Evolutionary conservation across 2,113 vertebrate genomes (phyloP).

Genomic region (Chunga burmeisteri): DNA sequence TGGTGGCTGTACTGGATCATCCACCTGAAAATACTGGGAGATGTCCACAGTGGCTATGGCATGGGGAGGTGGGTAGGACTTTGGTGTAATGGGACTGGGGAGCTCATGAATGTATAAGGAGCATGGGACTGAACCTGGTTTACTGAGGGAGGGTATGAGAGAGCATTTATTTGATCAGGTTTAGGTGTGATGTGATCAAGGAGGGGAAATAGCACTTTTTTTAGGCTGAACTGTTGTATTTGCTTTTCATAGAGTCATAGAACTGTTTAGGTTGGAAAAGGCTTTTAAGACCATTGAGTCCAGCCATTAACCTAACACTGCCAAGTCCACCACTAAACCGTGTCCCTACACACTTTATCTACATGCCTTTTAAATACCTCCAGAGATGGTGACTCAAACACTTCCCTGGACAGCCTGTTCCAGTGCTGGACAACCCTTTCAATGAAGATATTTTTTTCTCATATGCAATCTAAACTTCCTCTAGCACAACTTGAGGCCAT

Average conservation of each 20-base stretch:
- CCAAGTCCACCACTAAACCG: neutral
- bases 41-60: neutral
- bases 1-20: neutral
- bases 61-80: neutral
- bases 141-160: neutral
- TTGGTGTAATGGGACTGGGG: neutral
- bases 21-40: neutral
- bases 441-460: neutral
- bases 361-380: neutral
- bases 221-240: neutral
- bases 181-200: neutral
- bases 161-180: neutral
- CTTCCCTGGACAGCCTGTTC: neutral
- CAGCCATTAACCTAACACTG: fast-evolving
- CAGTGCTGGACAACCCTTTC: neutral
- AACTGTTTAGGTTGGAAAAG: neutral
- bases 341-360: too few species aligned
- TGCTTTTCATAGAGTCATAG: neutral
- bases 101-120: neutral
- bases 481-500: neutral
- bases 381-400: neutral
- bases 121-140: neutral
- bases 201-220: neutral
- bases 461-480: neutral
- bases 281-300: neutral